A percentile compares a stretch with the other conserved stretches of the same genome.
These are phyloP conservation scores for Trissolcus japonicus DNA, from an alignment of 2,888 invertebrate genomes.

Conservation along the genomic window DNA sequence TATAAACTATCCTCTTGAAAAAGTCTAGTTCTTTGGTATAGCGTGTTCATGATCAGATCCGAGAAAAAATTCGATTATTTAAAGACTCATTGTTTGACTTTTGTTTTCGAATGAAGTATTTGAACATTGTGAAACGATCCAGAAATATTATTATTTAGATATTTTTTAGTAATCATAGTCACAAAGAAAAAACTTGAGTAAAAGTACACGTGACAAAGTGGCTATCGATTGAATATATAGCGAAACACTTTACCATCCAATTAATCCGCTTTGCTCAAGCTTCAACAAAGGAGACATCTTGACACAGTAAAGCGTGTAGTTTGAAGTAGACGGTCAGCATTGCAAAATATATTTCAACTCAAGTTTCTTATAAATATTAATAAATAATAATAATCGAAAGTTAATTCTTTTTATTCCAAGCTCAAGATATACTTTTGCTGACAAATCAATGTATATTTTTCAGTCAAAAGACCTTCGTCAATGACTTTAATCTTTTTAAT, in stretches of 20 bases:
- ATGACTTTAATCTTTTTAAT: too few species aligned
- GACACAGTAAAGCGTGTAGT: slow-evolving; percentile 49
- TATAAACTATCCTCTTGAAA: slow-evolving; percentile 14
- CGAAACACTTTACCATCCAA: slow-evolving; percentile 57
- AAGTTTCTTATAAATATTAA: slow-evolving; percentile 8
- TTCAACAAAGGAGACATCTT: slow-evolving; percentile 53
- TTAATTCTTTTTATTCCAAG: neutral
- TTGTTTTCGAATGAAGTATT: neutral
- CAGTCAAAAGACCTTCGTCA: too few species aligned
- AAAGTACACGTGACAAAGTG: slow-evolving; percentile 52
- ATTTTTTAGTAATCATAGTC: slow-evolving; percentile 44
- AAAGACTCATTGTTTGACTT: neutral
- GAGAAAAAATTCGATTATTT: neutral
- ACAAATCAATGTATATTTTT: too few species aligned
- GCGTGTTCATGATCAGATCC: too few species aligned
- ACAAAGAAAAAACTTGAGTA: slow-evolving; percentile 49
- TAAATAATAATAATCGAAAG: neutral
- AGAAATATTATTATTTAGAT: slow-evolving; percentile 25
- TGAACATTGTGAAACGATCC: slow-evolving; percentile 4
- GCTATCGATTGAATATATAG: slow-evolving; percentile 56
- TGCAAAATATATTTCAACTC: neutral
- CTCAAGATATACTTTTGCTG: too few species aligned
- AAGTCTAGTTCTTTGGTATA: neutral
- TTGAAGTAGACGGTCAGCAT: slow-evolving; percentile 32
- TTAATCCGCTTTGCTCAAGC: slow-evolving; percentile 53